Base-by-base conservation (phyloP, 2,888 invertebrate species). In the Aleiodes testaceus region DNA sequence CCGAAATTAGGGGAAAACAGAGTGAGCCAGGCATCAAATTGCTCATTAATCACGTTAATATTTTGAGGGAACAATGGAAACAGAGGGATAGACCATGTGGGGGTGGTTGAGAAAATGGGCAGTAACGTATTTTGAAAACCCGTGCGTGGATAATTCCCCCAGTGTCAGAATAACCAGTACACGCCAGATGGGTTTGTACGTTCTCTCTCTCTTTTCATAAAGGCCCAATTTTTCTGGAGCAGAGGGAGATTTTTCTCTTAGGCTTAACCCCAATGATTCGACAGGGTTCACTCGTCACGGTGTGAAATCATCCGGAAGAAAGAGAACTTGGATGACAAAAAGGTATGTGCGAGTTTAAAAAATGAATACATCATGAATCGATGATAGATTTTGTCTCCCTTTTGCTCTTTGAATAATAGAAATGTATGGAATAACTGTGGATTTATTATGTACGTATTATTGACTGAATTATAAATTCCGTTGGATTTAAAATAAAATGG, bases 1-100 rank as follows among this genome's bases (percentile, higher is more conserved):
- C 20, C 45, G 3, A 44, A 64, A 45, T 26, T 44, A 44, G 45
- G 45, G 22, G 45, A 14, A 45, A 64, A 44, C 16, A 4, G 30
- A 14, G 30, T 26, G 49, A 36, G 7, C 6, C 0, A 7, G 26
- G 30, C 26, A 26, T 11, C 20, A 52, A 66, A 52, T 66, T 42
- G 53, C 44, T 55, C 68, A 59, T 68, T 68, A 68, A 68, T 68
- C 68, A 68, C 55, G 16, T 49, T 30, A 68, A 68, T 61, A 68
- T 68, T 50, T 68, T n/a, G 14, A 53, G 11, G 22, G 49, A 64
- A 65, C 49, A 65, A 65, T 50, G 47, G 16, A 26, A 14, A 59
- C 11, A 44, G 44, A 11, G 16, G 18, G 53, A 65, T 49, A 45
- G 11, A 22, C 26, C n/a, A n/a, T n/a, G 67, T 67, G 67, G 55